Percentiles rank a stretch among this genome's conserved stretches.
Conservation (phyloP, 2,888 invertebrate genomes). For the Cheilosia vernalis region DNA sequence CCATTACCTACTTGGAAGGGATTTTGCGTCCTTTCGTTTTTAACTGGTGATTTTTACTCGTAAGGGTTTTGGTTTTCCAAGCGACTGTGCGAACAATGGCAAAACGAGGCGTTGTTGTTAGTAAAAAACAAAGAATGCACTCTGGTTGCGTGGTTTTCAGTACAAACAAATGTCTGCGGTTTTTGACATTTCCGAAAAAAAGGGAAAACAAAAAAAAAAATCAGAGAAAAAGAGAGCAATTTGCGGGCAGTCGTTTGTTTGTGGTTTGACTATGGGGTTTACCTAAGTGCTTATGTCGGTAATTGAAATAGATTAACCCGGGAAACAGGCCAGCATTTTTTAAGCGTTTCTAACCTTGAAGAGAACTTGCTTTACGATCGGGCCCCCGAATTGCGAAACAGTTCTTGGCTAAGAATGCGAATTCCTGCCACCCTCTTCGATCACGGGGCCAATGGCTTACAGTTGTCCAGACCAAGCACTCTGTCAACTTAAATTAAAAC, state of each 20-base stretch:
- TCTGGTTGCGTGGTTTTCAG: constrained; percentile 32
- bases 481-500: too few relatives aligned
- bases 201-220: neutral
- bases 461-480: too few relatives aligned
- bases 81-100: constrained; percentile 35
- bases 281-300: too few relatives aligned
- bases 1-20: constrained; percentile 22
- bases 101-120: constrained; percentile 39
- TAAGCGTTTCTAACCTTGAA: too few relatives aligned
- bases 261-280: too few relatives aligned
- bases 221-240: neutral
- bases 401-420: too few relatives aligned
- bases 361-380: too few relatives aligned
- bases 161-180: constrained; percentile 19
- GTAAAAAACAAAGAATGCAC: constrained; percentile 46
- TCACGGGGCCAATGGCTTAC: too few relatives aligned
- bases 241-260: neutral
- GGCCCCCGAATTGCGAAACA: too few relatives aligned
- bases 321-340: too few relatives aligned
- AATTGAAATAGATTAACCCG: too few relatives aligned
- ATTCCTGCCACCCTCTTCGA: too few relatives aligned
- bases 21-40: constrained; percentile 68
- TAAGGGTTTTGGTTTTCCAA: constrained; percentile 63
- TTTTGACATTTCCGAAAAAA: constrained; percentile 3
- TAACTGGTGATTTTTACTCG: constrained; percentile 67